Evolutionary conservation across 2,113 vertebrate species (phyloP), one percentile per base, ranked within the genome.

Genomic region (Caranx melampygus): DNA sequence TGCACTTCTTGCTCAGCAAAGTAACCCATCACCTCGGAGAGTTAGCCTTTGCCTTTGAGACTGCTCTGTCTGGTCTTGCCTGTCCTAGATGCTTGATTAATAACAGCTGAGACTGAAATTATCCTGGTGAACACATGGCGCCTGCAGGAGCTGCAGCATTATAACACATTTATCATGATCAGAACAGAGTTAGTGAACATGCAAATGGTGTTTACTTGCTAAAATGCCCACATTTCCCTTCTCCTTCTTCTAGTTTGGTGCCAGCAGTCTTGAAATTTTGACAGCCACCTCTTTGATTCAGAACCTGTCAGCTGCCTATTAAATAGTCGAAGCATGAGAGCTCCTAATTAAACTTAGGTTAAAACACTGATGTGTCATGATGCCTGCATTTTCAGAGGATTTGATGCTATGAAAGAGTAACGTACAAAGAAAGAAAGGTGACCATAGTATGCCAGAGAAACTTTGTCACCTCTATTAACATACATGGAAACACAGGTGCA

Each of bases 51-150:
- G 78, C 70, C 82, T 75, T 49, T 60, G 74, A 84, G 82, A 87
- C 68, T 60, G n/a, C 33, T 78, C 35, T 79, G 64, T 66, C 69
- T 77, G 65, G 52, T 58, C 62, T 60, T 33, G 66, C 21, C 72
- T 88, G 78, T 73, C 72, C 76, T 42, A 65, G 72, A 70, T 51
- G 37, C 33, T 81, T 89, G 78, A 93, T 89, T 80, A 84, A 91
- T 88, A 73, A 63, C 44, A 49, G 61, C 15, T 64, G 61, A 55
- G 51, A 71, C 59, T 69, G 35, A 81, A 71, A 82, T 81, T 58
- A 87, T 72, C 63, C 74, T 54, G 64, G 64, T 68, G 76, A 89
- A 84, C 70, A 80, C 90, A 63, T 75, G 66, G 60, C 72, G 72
- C 33, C 68, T 75, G 82, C 76, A 66, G 83, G 74, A 83, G 54